Evolutionary conservation across 2,113 vertebrate genomes (phyloP).

Genomic region (Miniopterus natalensis): DNA sequence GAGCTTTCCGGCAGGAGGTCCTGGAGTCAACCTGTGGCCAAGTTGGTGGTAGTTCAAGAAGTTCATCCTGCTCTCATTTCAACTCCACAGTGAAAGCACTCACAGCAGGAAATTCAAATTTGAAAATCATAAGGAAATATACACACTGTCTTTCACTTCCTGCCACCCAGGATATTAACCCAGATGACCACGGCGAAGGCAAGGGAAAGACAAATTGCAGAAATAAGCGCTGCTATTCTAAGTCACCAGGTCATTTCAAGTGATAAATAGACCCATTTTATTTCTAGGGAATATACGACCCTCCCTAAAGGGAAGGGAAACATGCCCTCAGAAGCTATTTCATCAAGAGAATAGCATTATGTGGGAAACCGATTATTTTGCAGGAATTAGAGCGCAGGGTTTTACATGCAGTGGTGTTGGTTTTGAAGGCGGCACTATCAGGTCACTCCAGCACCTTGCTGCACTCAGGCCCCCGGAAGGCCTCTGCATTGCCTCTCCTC

Average conservation of each 20-base stretch:
- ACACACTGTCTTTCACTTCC: constrained; percentile 64
- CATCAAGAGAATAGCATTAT: neutral
- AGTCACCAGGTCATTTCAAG: constrained; percentile 66
- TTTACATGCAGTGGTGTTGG: neutral
- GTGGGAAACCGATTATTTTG: neutral
- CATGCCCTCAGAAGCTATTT: neutral
- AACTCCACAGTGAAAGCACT: constrained; percentile 72
- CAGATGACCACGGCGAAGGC: constrained; percentile 47
- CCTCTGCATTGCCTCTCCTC: neutral
- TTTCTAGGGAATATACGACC: constrained; percentile 32
- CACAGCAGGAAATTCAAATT: constrained; percentile 74
- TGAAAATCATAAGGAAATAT: constrained; percentile 70
- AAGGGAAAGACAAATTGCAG: constrained; percentile 72
- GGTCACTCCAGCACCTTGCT: neutral
- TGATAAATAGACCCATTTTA: constrained; percentile 56
- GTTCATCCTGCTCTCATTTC: constrained; percentile 70
- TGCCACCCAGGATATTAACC: constrained; percentile 67
- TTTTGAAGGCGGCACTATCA: neutral
- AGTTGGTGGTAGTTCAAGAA: constrained; percentile 77
- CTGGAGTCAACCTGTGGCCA: constrained; percentile 75
- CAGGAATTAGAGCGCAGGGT: constrained; percentile 41
- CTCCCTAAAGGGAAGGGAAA: constrained; percentile 41
- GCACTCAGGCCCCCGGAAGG: neutral
- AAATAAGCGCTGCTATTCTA: constrained; percentile 64
- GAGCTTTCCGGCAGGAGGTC: constrained; percentile 73